phyloP scores from a whole-genome alignment of 2,797 vertebrate genomes.

The Eulemur coronatus region DNA sequence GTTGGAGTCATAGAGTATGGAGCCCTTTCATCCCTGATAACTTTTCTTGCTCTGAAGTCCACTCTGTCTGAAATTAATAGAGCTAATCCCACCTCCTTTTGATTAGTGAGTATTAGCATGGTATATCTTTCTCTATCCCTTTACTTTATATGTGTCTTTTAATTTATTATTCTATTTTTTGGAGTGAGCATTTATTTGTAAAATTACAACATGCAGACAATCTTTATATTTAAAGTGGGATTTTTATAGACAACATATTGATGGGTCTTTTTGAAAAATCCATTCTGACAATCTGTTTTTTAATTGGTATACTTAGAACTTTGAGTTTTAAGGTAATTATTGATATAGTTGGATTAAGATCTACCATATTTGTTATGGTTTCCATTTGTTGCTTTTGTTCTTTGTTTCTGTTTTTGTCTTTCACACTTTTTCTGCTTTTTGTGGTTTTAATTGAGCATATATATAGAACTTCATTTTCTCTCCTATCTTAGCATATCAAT shows the following conservation, averaged over 20 bases:
- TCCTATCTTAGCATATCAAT: neutral
- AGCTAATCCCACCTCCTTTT: neutral
- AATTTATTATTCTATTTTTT: neutral
- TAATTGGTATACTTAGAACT: neutral
- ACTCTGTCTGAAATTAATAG: neutral
- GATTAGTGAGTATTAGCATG: neutral
- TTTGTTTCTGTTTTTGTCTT: neutral
- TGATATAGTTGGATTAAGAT: neutral
- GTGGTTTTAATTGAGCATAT: neutral
- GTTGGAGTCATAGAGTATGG: neutral
- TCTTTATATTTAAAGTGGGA: neutral
- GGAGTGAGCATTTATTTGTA: neutral
- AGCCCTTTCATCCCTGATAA: neutral
- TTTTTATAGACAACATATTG: neutral
- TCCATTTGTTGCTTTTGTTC: neutral
- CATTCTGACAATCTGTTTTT: neutral
- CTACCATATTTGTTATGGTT: neutral
- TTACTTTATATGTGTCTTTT: neutral
- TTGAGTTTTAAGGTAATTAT: neutral
- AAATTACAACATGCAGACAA: neutral
- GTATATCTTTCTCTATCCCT: neutral
- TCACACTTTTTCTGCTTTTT: neutral
- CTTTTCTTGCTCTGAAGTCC: neutral
- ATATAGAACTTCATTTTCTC: neutral
- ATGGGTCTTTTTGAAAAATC: neutral